Evolutionary conservation across 2,888 invertebrate species (phyloP), one percentile per base, ranked within the genome.

Genomic region (Carcina quercana): DNA sequence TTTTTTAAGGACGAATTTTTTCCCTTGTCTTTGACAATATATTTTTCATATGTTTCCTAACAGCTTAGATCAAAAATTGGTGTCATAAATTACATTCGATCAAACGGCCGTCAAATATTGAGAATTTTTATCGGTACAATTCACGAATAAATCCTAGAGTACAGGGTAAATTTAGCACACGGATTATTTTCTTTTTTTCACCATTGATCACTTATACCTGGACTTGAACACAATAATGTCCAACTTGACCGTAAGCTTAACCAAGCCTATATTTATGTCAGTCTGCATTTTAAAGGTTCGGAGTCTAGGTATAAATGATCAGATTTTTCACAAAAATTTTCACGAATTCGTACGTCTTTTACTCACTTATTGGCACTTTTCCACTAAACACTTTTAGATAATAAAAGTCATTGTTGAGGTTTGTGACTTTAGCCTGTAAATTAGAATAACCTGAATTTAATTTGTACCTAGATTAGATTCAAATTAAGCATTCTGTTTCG

Each of bases 131-230:
- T 59, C 62, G 50, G 53, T 73, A 63, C n/a, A 63, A 60, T 64
- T 74, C 76, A 73, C 68, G 67, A 73, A 68, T 76, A 74, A 65
- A 82, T 75, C 75, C 79, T 82, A 82, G 79, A 78, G 68, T 75
- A 83, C 83, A 83, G 83, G 83, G 83, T 83, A 83, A 80, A 72
- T 63, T 74, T 82, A 82, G 72, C 67, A 76, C 75, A 75, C 76
- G 59, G 66, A 51, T 68, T 63, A 64, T 65, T 65, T 64, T 63
- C 68, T 63, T 57, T 78, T 59, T 57, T 80, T 80, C 76, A n/a
- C n/a, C n/a, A n/a, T n/a, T n/a, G n/a, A n/a, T n/a, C n/a, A n/a
- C n/a, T n/a, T n/a, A n/a, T n/a, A n/a, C n/a, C n/a, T n/a, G n/a
- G n/a, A n/a, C n/a, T n/a, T n/a, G n/a, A n/a, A n/a, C n/a, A n/a